phyloP scores from a whole-genome alignment of 2,888 invertebrate genomes.

The Diarsia mendica region DNA sequence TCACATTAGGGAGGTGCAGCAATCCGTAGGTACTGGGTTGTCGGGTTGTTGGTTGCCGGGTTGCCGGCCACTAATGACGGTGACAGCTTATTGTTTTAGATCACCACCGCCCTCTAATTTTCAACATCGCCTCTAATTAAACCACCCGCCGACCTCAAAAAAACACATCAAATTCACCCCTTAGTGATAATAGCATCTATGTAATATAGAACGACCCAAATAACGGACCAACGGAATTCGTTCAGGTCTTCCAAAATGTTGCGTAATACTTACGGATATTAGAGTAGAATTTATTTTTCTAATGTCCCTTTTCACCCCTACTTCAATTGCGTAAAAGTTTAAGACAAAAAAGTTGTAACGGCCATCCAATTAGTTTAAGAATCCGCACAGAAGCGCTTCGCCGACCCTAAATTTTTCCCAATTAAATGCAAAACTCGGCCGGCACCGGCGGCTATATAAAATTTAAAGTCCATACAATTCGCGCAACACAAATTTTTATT shows the following conservation, averaged over 20 bases:
- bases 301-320: slow-evolving; percentile 73
- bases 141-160: slow-evolving; percentile 78
- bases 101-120: slow-evolving; percentile 88
- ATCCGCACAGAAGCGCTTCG: slow-evolving; percentile 88
- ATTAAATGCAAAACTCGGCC: slow-evolving; percentile 89
- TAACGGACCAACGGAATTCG: slow-evolving; percentile 71
- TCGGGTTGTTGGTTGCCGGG: slow-evolving; percentile 56
- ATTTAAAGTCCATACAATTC: slow-evolving; percentile 90
- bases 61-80: slow-evolving; percentile 80
- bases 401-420: slow-evolving; percentile 89
- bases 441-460: slow-evolving; percentile 87
- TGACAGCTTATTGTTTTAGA: slow-evolving; percentile 88
- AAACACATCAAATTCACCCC: slow-evolving; percentile 82
- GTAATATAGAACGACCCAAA: slow-evolving; percentile 69
- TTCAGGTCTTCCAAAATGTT: slow-evolving; percentile 45
- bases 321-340: slow-evolving; percentile 82
- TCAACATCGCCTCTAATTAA: slow-evolving; percentile 86
- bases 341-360: slow-evolving; percentile 87
- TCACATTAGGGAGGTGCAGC: slow-evolving; percentile 85
- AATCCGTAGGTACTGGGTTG: slow-evolving; percentile 74
- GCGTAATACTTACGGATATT: slow-evolving; percentile 53
- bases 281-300: slow-evolving; percentile 58
- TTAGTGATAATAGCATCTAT: slow-evolving; percentile 81
- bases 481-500: slow-evolving; percentile 90
- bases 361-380: slow-evolving; percentile 89